Evolutionary conservation across 2,888 invertebrate species (phyloP).

Genomic region (Colletes collaris): DNA sequence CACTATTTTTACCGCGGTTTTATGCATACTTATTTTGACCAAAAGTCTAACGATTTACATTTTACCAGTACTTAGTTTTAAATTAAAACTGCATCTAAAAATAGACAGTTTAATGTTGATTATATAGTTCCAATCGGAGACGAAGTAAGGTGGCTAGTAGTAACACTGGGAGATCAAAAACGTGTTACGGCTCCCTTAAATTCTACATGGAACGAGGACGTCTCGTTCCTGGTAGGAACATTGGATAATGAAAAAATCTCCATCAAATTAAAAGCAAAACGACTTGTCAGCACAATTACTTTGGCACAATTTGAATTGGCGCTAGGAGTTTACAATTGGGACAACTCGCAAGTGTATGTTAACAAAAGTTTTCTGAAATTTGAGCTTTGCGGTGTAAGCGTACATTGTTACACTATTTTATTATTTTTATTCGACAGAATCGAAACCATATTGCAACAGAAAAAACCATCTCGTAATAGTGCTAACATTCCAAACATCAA

Average conservation of each 20-base stretch:
- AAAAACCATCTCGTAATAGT: conserved; percentile 76
- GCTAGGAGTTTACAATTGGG: conserved; percentile 83
- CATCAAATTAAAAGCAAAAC: conserved; percentile 84
- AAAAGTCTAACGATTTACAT: neutral
- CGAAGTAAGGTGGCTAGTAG: conserved; percentile 83
- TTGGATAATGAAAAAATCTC: conserved; percentile 82
- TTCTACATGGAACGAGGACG: conserved; percentile 83
- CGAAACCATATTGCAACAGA: conserved; percentile 82
- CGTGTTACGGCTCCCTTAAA: conserved; percentile 81
- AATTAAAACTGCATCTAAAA: too few relatives aligned
- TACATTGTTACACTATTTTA: neutral
- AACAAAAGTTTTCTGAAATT: neutral
- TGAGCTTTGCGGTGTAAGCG: too few relatives aligned
- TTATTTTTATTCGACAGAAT: conserved; percentile 73
- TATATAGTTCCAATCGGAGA: conserved; percentile 73
- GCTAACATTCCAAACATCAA: conserved; percentile 80
- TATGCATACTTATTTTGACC: neutral
- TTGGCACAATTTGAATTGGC: conserved; percentile 83
- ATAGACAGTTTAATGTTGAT: neutral
- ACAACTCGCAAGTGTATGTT: conserved; percentile 81
- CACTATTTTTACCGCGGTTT: too few relatives aligned
- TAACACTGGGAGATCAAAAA: conserved; percentile 83
- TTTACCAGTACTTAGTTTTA: too few relatives aligned
- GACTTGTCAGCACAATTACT: conserved; percentile 84
- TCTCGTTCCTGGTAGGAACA: conserved; percentile 84